phyloP scores from a whole-genome alignment of 2,797 vertebrate genomes.

The Cephalopachus bancanus region DNA sequence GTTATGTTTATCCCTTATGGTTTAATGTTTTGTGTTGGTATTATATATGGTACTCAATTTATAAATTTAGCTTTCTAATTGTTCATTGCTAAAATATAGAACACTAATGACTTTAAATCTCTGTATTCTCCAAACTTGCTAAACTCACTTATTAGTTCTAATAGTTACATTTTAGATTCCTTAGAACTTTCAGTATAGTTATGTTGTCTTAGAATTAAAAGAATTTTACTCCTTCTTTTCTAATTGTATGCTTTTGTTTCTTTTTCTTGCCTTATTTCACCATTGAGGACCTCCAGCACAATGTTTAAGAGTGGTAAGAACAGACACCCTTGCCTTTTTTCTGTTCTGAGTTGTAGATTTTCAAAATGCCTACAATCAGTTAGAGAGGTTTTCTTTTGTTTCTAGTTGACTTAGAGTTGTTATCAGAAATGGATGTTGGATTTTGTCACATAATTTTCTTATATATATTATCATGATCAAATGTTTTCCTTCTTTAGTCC shows the following conservation, averaged over 20 bases:
- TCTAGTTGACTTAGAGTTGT: not conserved
- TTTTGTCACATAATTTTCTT: not conserved
- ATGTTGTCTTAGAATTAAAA: not conserved
- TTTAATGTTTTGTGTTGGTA: not conserved
- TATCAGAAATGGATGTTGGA: not conserved
- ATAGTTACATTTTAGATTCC: not conserved
- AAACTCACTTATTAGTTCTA: not conserved
- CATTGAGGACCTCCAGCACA: not conserved
- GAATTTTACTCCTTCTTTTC: not conserved
- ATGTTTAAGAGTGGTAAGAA: not conserved
- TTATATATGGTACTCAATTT: not conserved
- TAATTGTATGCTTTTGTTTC: not conserved
- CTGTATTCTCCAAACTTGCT: not conserved
- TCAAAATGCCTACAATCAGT: not conserved
- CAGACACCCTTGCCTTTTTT: not conserved
- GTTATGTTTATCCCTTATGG: not conserved
- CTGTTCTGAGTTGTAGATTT: not conserved
- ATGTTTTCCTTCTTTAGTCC: not conserved
- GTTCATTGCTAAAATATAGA: not conserved
- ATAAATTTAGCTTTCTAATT: conserved; percentile 26
- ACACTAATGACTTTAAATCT: not conserved
- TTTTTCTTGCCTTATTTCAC: not conserved
- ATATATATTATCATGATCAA: not conserved
- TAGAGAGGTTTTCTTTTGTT: not conserved
- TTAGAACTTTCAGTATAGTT: not conserved